phyloP scores from a whole-genome alignment of 2,113 vertebrate species.

The Paradoxurus hermaphroditus region DNA sequence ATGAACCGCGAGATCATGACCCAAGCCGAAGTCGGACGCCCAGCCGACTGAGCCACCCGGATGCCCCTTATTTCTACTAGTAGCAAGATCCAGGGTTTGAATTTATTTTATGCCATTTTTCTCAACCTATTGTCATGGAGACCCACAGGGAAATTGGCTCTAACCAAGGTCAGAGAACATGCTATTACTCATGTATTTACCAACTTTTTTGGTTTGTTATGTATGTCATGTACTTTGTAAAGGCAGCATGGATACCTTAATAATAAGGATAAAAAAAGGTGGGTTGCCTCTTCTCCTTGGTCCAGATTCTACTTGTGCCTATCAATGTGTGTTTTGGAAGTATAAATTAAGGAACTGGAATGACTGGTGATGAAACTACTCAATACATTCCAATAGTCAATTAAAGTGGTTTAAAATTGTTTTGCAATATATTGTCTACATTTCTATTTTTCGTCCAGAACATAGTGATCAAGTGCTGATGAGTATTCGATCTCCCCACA shows the following conservation, averaged over 20 bases:
- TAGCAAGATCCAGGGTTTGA: background rate
- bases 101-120: conserved; percentile 10
- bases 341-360: background rate
- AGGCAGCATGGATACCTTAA: background rate
- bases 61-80: too few relatives aligned
- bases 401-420: background rate
- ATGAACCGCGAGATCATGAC: too few relatives aligned
- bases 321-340: background rate
- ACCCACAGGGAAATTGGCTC: background rate
- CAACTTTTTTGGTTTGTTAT: background rate
- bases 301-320: background rate
- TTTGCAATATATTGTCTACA: background rate
- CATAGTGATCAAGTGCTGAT: background rate
- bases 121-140: background rate
- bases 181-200: background rate
- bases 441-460: background rate
- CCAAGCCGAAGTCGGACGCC: too few relatives aligned
- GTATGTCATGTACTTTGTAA: background rate
- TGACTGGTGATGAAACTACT: background rate
- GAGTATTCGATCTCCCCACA: background rate
- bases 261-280: background rate
- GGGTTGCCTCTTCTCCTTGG: background rate
- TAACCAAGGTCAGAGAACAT: background rate
- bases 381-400: background rate
- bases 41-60: too few relatives aligned